Conservation (phyloP, 2,113 vertebrate species). For the Perca schrenkii region DNA sequence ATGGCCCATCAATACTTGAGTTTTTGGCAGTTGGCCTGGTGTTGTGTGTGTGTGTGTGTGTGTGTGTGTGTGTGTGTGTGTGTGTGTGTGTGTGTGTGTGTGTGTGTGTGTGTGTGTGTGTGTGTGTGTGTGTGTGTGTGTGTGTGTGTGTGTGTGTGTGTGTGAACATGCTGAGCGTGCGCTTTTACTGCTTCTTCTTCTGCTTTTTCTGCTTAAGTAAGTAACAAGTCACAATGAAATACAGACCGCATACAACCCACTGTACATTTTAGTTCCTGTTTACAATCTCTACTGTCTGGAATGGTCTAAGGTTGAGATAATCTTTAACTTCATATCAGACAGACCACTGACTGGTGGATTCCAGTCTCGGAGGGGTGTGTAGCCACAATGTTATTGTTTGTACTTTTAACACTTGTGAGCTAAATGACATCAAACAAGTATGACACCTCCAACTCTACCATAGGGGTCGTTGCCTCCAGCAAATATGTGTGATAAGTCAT, state of each 20-base stretch:
- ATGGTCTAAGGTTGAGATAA: background rate
- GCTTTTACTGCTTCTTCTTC: background rate
- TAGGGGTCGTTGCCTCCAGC: background rate
- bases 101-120: background rate
- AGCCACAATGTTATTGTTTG: background rate
- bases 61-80: background rate
- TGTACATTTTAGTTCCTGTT: background rate
- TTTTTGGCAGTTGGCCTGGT: conserved; percentile 46
- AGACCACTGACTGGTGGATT: background rate
- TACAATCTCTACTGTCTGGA: background rate
- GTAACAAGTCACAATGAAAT: conserved; percentile 21
- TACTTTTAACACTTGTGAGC: background rate
- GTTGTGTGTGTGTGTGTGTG: background rate
- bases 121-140: background rate
- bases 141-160: background rate
- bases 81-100: background rate
- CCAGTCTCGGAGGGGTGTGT: background rate
- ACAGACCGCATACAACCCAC: background rate
- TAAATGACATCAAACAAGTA: background rate
- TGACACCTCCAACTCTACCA: background rate
- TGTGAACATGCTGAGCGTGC: conserved; percentile 22
- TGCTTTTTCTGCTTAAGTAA: conserved; percentile 18
- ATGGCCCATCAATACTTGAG: conserved; percentile 26
- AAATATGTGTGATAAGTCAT: background rate
- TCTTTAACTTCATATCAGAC: background rate